A percentile compares a stretch with the other conserved stretches of the same genome.
These are phyloP conservation scores for Drosophila putrida DNA, from an alignment of 2,888 invertebrate species.

Conservation along the genomic window DNA sequence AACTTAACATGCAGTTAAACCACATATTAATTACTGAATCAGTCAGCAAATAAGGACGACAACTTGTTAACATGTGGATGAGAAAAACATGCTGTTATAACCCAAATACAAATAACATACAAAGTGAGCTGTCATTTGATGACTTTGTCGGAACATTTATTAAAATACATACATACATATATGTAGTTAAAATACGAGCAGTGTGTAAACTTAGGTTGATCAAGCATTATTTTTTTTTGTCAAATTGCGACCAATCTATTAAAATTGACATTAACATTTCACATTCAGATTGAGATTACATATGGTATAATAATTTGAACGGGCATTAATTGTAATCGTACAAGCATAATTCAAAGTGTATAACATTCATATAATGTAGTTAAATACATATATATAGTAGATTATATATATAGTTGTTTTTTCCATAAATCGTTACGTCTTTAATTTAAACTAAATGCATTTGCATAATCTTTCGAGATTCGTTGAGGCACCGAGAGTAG, in stretches of 20 bases:
- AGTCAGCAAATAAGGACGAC: background rate
- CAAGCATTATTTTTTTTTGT: too few relatives aligned
- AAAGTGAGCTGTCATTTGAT: background rate
- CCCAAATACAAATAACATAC: background rate
- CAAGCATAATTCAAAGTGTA: conserved; percentile 15
- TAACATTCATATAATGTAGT: conserved; percentile 1
- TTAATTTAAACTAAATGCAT: conserved; percentile 36
- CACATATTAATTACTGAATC: background rate
- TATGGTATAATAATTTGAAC: conserved; percentile 3
- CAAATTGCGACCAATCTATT: background rate
- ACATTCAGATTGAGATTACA: conserved; percentile 12
- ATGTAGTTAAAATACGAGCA: conserved; percentile 28
- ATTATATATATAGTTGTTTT: background rate
- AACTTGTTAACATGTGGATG: background rate
- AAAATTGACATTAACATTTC: conserved; percentile 22
- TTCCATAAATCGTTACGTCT: background rate
- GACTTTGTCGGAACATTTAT: conserved; percentile 20
- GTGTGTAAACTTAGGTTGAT: conserved; percentile 4
- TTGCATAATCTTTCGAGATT: conserved; percentile 27
- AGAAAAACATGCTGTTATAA: background rate
- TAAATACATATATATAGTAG: background rate
- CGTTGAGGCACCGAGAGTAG: conserved; percentile 27
- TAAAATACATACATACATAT: conserved; percentile 41
- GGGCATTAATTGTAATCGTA: conserved; percentile 7
- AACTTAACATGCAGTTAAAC: too few relatives aligned